Conservation (phyloP, 2,113 vertebrate species). For the Rhombomys opimus region DNA sequence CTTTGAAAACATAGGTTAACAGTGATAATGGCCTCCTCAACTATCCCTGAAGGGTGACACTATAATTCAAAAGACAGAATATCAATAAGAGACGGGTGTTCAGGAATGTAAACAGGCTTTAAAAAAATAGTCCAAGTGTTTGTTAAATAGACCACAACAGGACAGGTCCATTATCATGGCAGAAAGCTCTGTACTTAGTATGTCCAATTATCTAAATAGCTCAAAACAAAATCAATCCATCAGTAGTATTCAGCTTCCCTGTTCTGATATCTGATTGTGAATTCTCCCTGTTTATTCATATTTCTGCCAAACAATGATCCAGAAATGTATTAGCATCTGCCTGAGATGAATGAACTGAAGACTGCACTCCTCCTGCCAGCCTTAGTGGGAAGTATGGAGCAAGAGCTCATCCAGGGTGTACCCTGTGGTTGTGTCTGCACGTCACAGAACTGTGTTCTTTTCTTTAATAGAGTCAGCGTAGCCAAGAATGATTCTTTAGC, state of each 20-base stretch:
- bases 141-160: slow-evolving; percentile 87
- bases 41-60: slow-evolving; percentile 79
- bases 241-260: slow-evolving; percentile 81
- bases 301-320: slow-evolving; percentile 81
- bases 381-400: slow-evolving; percentile 46
- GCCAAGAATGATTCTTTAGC: not conserved
- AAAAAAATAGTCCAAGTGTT: slow-evolving; percentile 84
- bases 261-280: slow-evolving; percentile 81
- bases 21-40: slow-evolving; percentile 76
- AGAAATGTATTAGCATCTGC: slow-evolving; percentile 80
- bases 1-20: slow-evolving; percentile 71
- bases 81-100: slow-evolving; percentile 85
- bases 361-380: slow-evolving; percentile 38
- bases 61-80: slow-evolving; percentile 86
- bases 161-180: slow-evolving; percentile 86
- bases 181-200: slow-evolving; percentile 86
- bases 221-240: slow-evolving; percentile 87
- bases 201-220: slow-evolving; percentile 88
- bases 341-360: slow-evolving; percentile 78
- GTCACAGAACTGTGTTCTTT: slow-evolving; percentile 1
- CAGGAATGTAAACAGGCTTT: slow-evolving; percentile 86
- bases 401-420: not conserved
- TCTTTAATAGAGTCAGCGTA: slow-evolving; percentile 19
- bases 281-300: slow-evolving; percentile 82
- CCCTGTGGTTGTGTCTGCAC: not conserved